A percentile compares a stretch with the other conserved stretches of the same genome.
These are phyloP conservation scores for Mastacembelus armatus DNA, from an alignment of 2,797 vertebrate species.

Conservation along the genomic window DNA sequence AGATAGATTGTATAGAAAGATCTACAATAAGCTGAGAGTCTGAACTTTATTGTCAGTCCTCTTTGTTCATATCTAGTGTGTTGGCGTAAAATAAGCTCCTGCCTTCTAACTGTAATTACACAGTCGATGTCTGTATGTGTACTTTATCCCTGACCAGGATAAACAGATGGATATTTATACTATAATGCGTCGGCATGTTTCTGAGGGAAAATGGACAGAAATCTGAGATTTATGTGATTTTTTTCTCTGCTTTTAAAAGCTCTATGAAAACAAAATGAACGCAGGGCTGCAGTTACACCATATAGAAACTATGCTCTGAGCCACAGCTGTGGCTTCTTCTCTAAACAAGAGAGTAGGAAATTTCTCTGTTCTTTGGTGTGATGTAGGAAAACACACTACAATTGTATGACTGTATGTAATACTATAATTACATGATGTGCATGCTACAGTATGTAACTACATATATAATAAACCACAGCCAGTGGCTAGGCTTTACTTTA, in stretches of 20 bases:
- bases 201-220: constrained; percentile 17
- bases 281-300: neutral
- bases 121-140: neutral
- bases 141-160: constrained; percentile 15
- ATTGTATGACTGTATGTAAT: constrained; percentile 47
- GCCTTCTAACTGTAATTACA: constrained; percentile 6
- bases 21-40: constrained; percentile 39
- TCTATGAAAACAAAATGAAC: constrained; percentile 11
- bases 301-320: constrained; percentile 29
- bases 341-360: neutral
- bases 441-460: constrained; percentile 54
- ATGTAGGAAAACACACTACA: constrained; percentile 51
- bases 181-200: constrained; percentile 36
- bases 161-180: constrained; percentile 45
- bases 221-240: constrained; percentile 31
- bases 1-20: neutral
- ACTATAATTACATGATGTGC: constrained; percentile 63
- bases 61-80: constrained; percentile 4
- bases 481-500: constrained; percentile 26
- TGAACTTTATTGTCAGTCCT: constrained; percentile 24
- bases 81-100: neutral
- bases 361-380: constrained; percentile 14
- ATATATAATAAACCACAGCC: constrained; percentile 44
- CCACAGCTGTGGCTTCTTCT: constrained; percentile 36
- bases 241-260: constrained; percentile 10